Evolutionary conservation across 2,113 vertebrate species (phyloP), one percentile per base, ranked within the genome.

Genomic region (Cottus gobio): DNA sequence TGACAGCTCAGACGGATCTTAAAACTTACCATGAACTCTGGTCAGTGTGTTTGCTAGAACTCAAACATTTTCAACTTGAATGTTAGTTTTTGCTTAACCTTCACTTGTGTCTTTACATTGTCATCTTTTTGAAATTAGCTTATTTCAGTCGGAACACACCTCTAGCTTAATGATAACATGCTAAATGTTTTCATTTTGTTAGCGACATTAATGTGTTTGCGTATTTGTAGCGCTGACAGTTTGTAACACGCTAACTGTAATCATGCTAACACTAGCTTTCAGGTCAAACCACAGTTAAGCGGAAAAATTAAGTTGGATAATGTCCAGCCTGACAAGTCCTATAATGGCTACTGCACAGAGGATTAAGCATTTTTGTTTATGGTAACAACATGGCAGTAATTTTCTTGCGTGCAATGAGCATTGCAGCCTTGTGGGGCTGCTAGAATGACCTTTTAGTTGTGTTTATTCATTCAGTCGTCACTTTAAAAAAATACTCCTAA

Each of bases 401-500:
- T 71, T 81, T 54, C 44, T 75, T 62, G 30, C 71, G 22, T 71
- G 34, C 54, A 67, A 4, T 44, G 70, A 73, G 57, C 56, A 28
- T 36, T 57, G 28, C 18, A 31, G 72, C 71, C 73, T 70, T 58
- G 31, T 7, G 28, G 39, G 30, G 50, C 56, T 42, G 52, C 61
- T 20, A n/a, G 28, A 26, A 5, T 3, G 69, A 58, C 62, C 71
- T 75, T 67, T 64, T 10, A 65, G 30, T 64, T n/a, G 4, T 68
- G 56, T 85, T 85, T 76, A 71, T 31, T 67, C 62, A 46, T 71
- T 48, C 78, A 69, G 42, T 79, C 65, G 52, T 42, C 64, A 61
- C 60, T 71, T 73, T 20, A 7, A 61, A 86, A 74, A 84, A 64
- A 54, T 22, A 79, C 68, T 79, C 66, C 34, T 84, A 61, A 76